Evolutionary conservation across 2,113 vertebrate genomes (phyloP).

Genomic region (Butorides virescens): DNA sequence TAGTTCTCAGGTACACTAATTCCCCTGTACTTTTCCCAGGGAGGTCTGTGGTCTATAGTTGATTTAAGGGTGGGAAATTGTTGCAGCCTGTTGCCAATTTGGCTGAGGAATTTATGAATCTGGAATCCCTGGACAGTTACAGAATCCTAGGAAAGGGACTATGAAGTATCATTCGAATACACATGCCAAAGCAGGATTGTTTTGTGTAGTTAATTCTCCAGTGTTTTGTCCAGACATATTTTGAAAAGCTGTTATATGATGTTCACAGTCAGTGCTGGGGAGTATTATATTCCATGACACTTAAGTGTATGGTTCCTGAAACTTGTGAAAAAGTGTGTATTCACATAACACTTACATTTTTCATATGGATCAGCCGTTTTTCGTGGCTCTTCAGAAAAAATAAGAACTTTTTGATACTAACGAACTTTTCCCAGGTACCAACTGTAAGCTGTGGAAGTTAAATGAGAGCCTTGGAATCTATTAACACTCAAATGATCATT

Average conservation of each 20-base stretch:
- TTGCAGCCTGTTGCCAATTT: background rate
- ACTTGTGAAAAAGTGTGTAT: background rate
- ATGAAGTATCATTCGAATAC: background rate
- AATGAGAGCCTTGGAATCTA: background rate
- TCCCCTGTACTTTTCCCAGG: background rate
- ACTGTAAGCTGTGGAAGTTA: background rate
- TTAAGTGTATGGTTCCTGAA: background rate
- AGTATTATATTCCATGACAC: background rate
- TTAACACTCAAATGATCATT: background rate
- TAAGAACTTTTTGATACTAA: background rate
- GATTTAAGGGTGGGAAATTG: slow-evolving; percentile 32
- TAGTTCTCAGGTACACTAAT: background rate
- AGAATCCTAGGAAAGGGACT: background rate
- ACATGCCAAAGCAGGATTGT: background rate
- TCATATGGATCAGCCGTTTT: background rate
- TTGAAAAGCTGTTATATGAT: background rate
- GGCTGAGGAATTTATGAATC: slow-evolving; percentile 4
- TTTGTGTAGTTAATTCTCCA: background rate
- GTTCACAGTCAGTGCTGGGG: background rate
- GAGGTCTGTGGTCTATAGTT: background rate
- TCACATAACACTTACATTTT: background rate
- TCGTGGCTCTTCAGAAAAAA: background rate
- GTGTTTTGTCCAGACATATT: slow-evolving; percentile 4
- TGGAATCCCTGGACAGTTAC: background rate
- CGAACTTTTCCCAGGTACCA: background rate